phyloP scores from a whole-genome alignment of 2,888 invertebrate species.

The Ophion costatus region DNA sequence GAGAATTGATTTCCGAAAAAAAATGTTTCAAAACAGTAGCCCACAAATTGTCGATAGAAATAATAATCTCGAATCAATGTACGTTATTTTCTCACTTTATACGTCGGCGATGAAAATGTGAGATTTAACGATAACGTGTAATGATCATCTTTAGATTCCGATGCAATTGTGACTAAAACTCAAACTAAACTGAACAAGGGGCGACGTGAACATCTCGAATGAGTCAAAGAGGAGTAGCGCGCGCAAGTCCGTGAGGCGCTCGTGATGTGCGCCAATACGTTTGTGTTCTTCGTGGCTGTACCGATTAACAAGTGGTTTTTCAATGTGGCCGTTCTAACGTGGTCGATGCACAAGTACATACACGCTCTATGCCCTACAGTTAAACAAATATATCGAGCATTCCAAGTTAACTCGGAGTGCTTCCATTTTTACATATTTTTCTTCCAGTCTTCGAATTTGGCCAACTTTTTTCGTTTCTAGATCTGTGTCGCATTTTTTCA shows the following conservation, averaged over 20 bases:
- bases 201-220: constrained; percentile 51
- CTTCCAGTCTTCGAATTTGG: too few species aligned
- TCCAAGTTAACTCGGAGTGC: background rate
- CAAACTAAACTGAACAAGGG: constrained; percentile 40
- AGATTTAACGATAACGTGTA: constrained; percentile 3
- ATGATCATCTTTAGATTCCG: constrained; percentile 59
- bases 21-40: too few species aligned
- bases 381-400: constrained; percentile 2
- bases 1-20: too few species aligned
- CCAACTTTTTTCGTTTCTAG: too few species aligned
- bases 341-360: constrained; percentile 57
- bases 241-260: constrained; percentile 69
- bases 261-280: constrained; percentile 52
- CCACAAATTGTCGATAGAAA: background rate
- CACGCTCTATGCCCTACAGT: background rate
- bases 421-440: too few species aligned
- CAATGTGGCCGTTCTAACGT: too few species aligned
- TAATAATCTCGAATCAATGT: background rate
- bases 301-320: constrained; percentile 68
- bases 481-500: too few species aligned
- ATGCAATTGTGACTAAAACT: constrained; percentile 65
- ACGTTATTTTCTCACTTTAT: constrained; percentile 12
- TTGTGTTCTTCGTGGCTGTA: constrained; percentile 33
- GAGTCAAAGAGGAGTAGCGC: constrained; percentile 61
- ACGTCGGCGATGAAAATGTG: background rate